phyloP scores from a whole-genome alignment of 2,113 vertebrate genomes.

The Lepus americanus region DNA sequence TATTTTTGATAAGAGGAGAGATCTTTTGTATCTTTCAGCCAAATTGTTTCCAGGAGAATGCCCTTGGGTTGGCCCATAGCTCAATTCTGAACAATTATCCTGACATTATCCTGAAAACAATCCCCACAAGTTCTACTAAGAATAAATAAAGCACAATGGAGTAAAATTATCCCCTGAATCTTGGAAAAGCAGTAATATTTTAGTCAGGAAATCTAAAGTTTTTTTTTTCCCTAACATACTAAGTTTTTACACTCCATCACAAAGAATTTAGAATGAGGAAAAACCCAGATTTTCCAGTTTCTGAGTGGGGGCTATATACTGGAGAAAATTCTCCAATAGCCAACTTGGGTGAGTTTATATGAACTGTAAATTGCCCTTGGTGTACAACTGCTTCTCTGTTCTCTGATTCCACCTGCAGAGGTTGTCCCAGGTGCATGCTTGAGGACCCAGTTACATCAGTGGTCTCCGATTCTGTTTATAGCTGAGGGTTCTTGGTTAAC shows the following conservation, averaged over 20 bases:
- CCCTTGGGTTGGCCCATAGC: constrained; percentile 70
- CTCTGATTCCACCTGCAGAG: background rate
- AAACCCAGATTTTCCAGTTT: constrained; percentile 72
- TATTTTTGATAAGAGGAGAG: constrained; percentile 79
- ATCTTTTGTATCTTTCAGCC: constrained; percentile 67
- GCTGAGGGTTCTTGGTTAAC: background rate
- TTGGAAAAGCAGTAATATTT: constrained; percentile 84
- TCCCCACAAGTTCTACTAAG: constrained; percentile 83
- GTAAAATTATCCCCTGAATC: constrained; percentile 86
- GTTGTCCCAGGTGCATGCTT: background rate
- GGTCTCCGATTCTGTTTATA: background rate
- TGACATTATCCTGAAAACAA: constrained; percentile 88
- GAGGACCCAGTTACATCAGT: background rate
- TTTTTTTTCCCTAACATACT: constrained; percentile 80
- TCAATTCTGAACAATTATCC: constrained; percentile 83
- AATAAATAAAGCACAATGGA: constrained; percentile 88
- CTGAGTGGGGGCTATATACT: constrained; percentile 4
- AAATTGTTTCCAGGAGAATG: constrained; percentile 76
- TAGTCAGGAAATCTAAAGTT: constrained; percentile 86
- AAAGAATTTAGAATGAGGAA: constrained; percentile 80
- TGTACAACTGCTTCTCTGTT: constrained; percentile 40
- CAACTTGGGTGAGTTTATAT: constrained; percentile 43
- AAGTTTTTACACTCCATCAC: constrained; percentile 79
- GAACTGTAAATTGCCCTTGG: background rate
- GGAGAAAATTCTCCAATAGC: constrained; percentile 17